Evolutionary conservation across 2,888 invertebrate species (phyloP).

Genomic region (Opisthograptis luteolata): DNA sequence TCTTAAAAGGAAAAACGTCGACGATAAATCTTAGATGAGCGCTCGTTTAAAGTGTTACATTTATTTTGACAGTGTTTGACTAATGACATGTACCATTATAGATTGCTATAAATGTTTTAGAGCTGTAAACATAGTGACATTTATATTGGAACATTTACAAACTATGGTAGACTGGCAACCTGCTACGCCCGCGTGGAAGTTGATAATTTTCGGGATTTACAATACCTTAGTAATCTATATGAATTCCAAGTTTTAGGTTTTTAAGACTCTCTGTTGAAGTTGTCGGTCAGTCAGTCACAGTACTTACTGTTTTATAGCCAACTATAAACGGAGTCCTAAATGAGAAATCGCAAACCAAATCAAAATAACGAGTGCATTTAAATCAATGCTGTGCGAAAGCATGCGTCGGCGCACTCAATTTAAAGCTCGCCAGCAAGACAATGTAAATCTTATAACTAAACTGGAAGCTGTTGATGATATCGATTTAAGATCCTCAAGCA

Average conservation of each 20-base stretch:
- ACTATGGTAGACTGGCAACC: too few species aligned
- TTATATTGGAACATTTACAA: background rate
- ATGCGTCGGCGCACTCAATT: conserved; percentile 26
- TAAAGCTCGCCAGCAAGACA: conserved; percentile 25
- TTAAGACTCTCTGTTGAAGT: too few species aligned
- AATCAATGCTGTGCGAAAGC: conserved; percentile 26
- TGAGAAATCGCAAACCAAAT: conserved; percentile 22
- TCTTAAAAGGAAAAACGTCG: too few species aligned
- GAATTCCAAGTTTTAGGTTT: too few species aligned
- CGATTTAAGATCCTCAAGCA: background rate
- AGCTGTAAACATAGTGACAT: background rate
- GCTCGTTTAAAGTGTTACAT: background rate
- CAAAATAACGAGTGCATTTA: conserved; percentile 31
- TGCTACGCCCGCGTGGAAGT: too few species aligned
- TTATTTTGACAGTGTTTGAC: conserved; percentile 8
- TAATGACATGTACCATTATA: conserved; percentile 8
- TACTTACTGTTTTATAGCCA: too few species aligned
- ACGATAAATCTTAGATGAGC: background rate
- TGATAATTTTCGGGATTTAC: too few species aligned
- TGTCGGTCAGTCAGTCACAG: too few species aligned
- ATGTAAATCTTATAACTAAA: conserved; percentile 13
- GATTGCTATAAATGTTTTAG: conserved; percentile 5
- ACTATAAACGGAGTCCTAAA: background rate
- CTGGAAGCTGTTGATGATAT: background rate
- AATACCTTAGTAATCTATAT: too few species aligned